Evolutionary conservation across 2,888 invertebrate species (phyloP), one percentile per base, ranked within the genome.

Genomic region (Apocheima hispidaria): DNA sequence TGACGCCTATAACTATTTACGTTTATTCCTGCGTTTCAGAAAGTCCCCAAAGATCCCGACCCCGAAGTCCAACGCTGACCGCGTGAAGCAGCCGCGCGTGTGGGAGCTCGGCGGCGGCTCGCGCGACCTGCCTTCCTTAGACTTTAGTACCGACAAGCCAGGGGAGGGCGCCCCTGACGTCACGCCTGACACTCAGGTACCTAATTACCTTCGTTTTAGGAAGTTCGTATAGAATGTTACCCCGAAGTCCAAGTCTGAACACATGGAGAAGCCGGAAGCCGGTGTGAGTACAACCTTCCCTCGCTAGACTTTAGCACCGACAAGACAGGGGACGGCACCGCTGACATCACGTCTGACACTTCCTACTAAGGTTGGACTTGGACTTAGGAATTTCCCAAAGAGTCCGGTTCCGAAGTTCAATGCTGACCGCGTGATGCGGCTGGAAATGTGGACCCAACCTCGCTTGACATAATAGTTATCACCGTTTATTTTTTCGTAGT

Each of bases 91-190:
- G 79, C 97, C 97, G 0, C 95, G 98, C 54, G 95, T 96, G 54
- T 99, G 99, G 99, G 98, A 97, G 72, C 90, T 97, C 52, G 96
- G 96, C 40, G 98, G 98, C 26, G 95, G 94, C 51, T 86, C 93
- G 10, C 96, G 96, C 66, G 98, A 98, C 87, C 89, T 96, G 48
- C 94, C 95, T 10, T 88, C 93, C n/a, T 90, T 99, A 38, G 98
- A 99, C 87, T 94, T 97, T 77, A 96, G 97, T 58, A 95, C 94
- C 63, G 97, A 97, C 83, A 95, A 95, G 77, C 95, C 96, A 0
- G 95, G 95, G 66, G 93, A 92, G 4, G 91, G 65, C 90, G 93
- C 69, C 20, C 63, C 67, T 59, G 94, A 95, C 59, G 90, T 95
- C 68, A 93, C 93, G 36, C 93, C 95, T 5, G 95, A 96, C 77